These are phyloP conservation scores for Cenopis cana DNA, from an alignment of 2,888 invertebrate species.

Conservation along the genomic window DNA sequence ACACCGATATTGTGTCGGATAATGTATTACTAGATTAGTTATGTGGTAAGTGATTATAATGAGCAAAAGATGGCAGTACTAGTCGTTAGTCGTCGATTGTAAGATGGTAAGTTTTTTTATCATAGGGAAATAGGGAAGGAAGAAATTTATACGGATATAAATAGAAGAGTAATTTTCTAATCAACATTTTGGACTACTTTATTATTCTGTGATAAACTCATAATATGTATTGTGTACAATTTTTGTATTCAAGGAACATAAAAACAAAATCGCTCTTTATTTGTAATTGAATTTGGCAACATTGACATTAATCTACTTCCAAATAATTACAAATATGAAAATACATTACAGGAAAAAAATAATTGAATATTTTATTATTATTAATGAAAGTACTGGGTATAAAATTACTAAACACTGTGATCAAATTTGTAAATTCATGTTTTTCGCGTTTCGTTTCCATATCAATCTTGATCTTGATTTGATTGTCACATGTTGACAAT, in stretches of 20 bases:
- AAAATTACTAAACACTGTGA: background rate
- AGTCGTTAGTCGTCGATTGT: background rate
- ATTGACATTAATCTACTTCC: background rate
- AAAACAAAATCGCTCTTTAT: background rate
- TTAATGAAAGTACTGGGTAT: background rate
- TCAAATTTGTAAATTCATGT: no score
- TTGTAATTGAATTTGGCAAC: background rate
- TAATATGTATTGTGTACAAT: no score
- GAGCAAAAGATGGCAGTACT: background rate
- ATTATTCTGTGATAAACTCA: no score
- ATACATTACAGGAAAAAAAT: no score
- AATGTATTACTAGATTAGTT: no score
- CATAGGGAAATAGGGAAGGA: no score
- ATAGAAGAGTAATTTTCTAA: background rate
- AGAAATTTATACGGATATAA: background rate
- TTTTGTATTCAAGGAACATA: no score
- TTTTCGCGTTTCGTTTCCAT: slow-evolving; percentile 7
- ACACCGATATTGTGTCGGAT: no score
- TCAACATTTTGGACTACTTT: background rate
- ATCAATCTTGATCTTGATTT: slow-evolving; percentile 14
- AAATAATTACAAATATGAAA: no score
- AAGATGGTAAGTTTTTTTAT: background rate
- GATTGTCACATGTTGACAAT: slow-evolving; percentile 39
- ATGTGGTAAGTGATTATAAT: no score
- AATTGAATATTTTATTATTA: background rate